Conservation (phyloP, 2,113 vertebrate species). For the Ursus arctos region DNA sequence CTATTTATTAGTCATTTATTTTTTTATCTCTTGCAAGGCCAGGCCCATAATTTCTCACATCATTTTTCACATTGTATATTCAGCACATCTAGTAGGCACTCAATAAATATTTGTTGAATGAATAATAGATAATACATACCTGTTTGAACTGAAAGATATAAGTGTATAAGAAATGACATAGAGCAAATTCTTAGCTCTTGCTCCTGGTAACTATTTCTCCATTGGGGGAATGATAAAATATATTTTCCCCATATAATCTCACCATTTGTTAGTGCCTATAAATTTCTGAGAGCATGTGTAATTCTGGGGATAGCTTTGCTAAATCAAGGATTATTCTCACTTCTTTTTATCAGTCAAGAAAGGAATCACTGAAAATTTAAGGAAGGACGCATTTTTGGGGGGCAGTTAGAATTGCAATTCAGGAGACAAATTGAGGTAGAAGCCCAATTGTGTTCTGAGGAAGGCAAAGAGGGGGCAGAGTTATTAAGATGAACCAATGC, state of each 20-base stretch:
- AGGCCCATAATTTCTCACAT: neutral
- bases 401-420: neutral
- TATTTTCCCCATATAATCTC: neutral
- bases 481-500: neutral
- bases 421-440: neutral
- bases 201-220: neutral
- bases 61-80: neutral
- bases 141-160: neutral
- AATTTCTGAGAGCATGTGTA: neutral
- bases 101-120: slow-evolving; percentile 8
- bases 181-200: neutral
- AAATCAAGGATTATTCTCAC: neutral
- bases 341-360: neutral
- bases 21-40: neutral
- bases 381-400: neutral
- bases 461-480: neutral
- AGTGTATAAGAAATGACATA: neutral
- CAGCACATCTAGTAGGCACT: neutral
- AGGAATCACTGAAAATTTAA: neutral
- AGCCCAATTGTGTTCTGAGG: neutral
- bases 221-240: neutral
- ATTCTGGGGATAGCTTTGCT: neutral
- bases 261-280: neutral
- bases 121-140: neutral
- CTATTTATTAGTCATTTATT: neutral